Evolutionary conservation across 2,113 vertebrate species (phyloP).

Genomic region (Solenodon paradoxus): DNA sequence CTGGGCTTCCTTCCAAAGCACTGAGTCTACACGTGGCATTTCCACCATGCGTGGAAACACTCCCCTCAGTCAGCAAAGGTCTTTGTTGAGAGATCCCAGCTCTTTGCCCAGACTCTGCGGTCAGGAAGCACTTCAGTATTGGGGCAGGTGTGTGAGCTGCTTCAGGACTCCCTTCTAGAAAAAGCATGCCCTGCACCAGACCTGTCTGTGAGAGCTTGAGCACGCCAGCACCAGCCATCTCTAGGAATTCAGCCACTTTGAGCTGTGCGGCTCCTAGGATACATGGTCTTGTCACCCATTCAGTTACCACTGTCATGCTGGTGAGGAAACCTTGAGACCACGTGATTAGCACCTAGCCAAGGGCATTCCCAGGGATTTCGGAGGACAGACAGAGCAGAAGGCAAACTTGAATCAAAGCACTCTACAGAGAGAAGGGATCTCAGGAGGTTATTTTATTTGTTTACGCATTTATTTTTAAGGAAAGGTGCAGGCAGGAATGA

Average conservation of each 20-base stretch:
- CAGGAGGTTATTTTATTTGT: conserved; percentile 10
- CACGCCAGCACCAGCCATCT: background rate
- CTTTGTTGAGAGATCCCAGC: background rate
- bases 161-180: background rate
- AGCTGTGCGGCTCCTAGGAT: background rate
- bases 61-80: background rate
- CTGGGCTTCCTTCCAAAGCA: background rate
- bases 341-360: background rate
- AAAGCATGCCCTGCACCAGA: background rate
- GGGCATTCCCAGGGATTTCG: background rate
- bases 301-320: background rate
- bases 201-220: background rate
- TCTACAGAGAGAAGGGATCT: background rate
- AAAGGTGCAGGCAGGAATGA: too few relatives aligned
- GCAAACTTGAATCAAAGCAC: conserved; percentile 49
- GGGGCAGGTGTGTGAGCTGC: background rate
- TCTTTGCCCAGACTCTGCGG: too few relatives aligned
- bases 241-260: background rate
- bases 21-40: background rate
- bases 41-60: background rate
- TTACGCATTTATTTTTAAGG: too few relatives aligned
- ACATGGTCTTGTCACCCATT: background rate
- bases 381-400: conserved; percentile 21
- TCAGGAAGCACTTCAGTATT: background rate
- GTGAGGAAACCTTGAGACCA: background rate